Conservation (phyloP, 2,888 invertebrate genomes). For the Hydropsyche betteni region DNA sequence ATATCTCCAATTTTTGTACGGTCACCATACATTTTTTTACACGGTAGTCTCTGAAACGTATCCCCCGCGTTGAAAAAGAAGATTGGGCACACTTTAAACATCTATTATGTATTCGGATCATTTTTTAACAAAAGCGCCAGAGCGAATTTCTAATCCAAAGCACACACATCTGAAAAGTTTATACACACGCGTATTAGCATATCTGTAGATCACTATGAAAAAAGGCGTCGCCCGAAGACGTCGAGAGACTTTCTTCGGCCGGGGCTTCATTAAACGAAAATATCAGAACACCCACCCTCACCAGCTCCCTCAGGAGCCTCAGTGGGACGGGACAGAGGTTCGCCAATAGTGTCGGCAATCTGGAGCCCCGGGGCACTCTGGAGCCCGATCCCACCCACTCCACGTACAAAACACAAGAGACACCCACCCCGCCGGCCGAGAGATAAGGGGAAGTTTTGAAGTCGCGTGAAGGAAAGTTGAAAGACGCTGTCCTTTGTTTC, state of each 20-base stretch:
- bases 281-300: neutral
- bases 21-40: no score
- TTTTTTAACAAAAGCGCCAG: neutral
- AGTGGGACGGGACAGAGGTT: neutral
- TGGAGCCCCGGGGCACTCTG: neutral
- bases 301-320: no score
- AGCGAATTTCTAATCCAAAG: constrained; percentile 14
- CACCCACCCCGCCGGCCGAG: constrained; percentile 17
- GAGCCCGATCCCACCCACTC: no score
- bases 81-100: no score
- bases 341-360: constrained; percentile 25
- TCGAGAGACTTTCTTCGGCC: constrained; percentile 16
- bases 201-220: neutral
- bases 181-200: no score
- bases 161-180: no score
- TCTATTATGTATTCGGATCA: no score
- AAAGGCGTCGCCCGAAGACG: neutral
- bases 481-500: constrained; percentile 52
- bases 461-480: constrained; percentile 52
- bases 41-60: no score
- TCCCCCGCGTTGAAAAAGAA: no score
- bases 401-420: neutral
- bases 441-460: constrained; percentile 49
- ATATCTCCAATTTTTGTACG: no score
- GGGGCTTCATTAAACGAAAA: constrained; percentile 25